phyloP scores from a whole-genome alignment of 1,140 invertebrate genomes.

The Hesperophylax magnus region DNA sequence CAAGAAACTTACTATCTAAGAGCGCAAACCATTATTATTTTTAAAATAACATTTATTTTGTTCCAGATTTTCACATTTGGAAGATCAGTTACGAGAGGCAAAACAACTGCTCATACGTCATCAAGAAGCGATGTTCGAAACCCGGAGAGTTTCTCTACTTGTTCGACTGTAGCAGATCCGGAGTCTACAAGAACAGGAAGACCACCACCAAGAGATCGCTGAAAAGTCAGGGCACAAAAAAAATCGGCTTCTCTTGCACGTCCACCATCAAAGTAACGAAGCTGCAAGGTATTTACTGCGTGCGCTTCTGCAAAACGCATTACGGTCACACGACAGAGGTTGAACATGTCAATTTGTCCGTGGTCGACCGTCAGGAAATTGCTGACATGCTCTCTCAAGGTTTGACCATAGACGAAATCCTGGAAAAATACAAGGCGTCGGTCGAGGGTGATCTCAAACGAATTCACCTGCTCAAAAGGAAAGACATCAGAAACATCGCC shows the following conservation, averaged over 20 bases:
- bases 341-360: neutral
- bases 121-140: conserved; percentile 10
- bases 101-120: conserved; percentile 22
- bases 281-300: conserved; percentile 5
- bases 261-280: conserved; percentile 17
- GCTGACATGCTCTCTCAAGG: neutral
- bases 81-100: conserved; percentile 25
- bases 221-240: conserved; percentile 18
- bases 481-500: conserved; percentile 9
- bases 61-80: conserved; percentile 32
- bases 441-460: neutral
- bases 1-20: neutral
- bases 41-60: neutral
- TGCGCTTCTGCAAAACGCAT: conserved; percentile 15
- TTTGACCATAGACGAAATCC: neutral
- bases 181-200: conserved; percentile 4
- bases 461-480: conserved; percentile 4
- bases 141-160: conserved; percentile 16
- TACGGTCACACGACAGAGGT: conserved; percentile 9
- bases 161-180: conserved; percentile 13
- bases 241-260: conserved; percentile 7
- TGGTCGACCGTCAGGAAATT: conserved; percentile 11
- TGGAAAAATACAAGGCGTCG: conserved; percentile 8
- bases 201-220: neutral
- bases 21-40: neutral